Evolutionary conservation across 2,888 invertebrate genomes (phyloP), one percentile per base, ranked within the genome.

Genomic region (Clusia tigrina): DNA sequence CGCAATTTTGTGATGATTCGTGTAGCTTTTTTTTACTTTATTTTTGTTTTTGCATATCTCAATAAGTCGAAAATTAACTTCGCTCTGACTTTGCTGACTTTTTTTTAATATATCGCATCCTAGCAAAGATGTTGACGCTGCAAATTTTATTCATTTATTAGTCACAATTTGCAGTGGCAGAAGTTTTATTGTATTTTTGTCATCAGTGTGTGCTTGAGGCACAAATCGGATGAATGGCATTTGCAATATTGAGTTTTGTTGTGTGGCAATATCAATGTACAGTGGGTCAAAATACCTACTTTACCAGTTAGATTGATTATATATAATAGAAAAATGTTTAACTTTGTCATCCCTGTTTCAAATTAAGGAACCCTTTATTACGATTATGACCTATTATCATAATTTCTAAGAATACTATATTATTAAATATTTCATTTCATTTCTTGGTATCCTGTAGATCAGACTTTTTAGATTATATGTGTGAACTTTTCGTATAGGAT

Each of bases 111-210:
- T 42, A 3, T n/a, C 42, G n/a, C n/a, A 42, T n/a, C n/a, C 15
- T 15, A 15, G 42, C 42, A 17, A 42, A 3, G 6, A 42, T 42
- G 42, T 12, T 42, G 42, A 42, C n/a, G 42, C 42, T n/a, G 42
- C 42, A 42, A 17, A 42, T 42, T 42, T 42, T 42, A 42, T 42
- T 42, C 42, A 42, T 42, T 42, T 42, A 42, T 42, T 42, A 42
- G 42, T 42, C n/a, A n/a, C 15, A 6, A 6, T 15, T 15, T 42
- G 9, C 12, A 3, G 42, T n/a, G n/a, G 3, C n/a, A 17, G 42
- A 3, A 42, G 3, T 42, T 42, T 10, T 17, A 42, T 42, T 42
- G 42, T 42, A 17, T 3, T 12, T 42, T 42, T 42, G 42, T 42
- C 32, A 32, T 3, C n/a, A n/a, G n/a, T n/a, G 42, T 12, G 42